Conservation (phyloP, 64 coral and sea anemone species). For the Pachyseris speciosa region DNA sequence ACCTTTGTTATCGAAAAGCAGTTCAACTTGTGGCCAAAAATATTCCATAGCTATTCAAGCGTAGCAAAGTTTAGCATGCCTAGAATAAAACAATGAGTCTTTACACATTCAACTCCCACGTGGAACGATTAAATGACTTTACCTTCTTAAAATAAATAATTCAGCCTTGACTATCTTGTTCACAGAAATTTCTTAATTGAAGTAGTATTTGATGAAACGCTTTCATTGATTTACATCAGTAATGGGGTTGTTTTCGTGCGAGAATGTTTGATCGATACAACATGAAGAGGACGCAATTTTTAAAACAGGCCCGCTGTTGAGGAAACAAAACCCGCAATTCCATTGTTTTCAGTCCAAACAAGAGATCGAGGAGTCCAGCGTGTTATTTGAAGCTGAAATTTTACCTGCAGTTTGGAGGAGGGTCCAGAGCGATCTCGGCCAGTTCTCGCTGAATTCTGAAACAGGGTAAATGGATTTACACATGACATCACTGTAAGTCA, state of each 20-base stretch:
- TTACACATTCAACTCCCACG: conserved; percentile 62
- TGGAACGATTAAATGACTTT: conserved; percentile 83
- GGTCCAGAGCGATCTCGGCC: conserved; percentile 88
- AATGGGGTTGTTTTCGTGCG: background rate
- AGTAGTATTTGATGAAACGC: background rate
- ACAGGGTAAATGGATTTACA: background rate
- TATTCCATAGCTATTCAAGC: background rate
- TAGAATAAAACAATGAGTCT: conserved; percentile 46
- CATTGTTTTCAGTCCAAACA: conserved; percentile 75
- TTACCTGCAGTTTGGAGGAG: conserved; percentile 98
- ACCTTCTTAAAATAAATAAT: conserved; percentile 88
- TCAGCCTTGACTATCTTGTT: conserved; percentile 30
- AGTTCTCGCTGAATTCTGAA: conserved; percentile 88
- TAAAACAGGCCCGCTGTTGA: conserved; percentile 45
- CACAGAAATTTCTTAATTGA: background rate
- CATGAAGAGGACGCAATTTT: background rate
- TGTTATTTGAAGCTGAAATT: conserved; percentile 24
- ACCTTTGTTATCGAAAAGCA: background rate
- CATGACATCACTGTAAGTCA: background rate
- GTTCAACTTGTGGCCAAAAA: background rate
- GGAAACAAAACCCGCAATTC: conserved; percentile 72
- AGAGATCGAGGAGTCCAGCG: background rate
- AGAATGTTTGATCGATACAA: background rate
- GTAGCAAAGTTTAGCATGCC: conserved; percentile 19
- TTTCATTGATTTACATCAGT: background rate